These are phyloP conservation scores for Drosophila oshimai DNA, from an alignment of 1,140 invertebrate genomes.

Conservation along the genomic window DNA sequence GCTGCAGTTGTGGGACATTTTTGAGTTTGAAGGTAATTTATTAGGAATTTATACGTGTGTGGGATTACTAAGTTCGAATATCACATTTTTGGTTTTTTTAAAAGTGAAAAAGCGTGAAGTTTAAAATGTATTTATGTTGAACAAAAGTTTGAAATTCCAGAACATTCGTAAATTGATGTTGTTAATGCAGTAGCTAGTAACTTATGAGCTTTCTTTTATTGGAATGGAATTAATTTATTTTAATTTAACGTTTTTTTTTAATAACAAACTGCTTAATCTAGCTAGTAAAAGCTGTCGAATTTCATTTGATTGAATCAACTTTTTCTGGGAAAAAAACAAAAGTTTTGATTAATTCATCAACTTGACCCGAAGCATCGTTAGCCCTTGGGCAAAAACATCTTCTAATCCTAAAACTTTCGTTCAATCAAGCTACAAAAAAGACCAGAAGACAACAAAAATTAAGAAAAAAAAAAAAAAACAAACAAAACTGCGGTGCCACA, in stretches of 20 bases:
- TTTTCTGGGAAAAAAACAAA: not conserved
- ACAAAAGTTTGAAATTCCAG: not conserved
- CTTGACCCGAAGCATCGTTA: not conserved
- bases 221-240: not conserved
- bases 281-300: not conserved
- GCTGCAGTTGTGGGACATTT: not conserved
- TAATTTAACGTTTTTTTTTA: not conserved
- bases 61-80: not conserved
- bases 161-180: not conserved
- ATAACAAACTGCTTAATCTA: not conserved
- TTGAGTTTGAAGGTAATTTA: not conserved
- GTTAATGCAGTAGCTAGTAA: not conserved
- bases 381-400: slow-evolving; percentile 14
- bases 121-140: not conserved
- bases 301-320: not conserved
- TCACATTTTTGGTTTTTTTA: not conserved
- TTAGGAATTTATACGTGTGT: not conserved
- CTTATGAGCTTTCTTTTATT: not conserved
- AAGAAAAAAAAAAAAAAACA: slow-evolving; percentile 26
- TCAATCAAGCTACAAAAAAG: slow-evolving; percentile 21
- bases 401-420: slow-evolving; percentile 40
- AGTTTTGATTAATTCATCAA: slow-evolving; percentile 24
- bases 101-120: not conserved
- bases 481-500: slow-evolving; percentile 28
- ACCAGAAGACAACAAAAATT: slow-evolving; percentile 9